Evolutionary conservation across 2,888 invertebrate species (phyloP), one percentile per base, ranked within the genome.

Genomic region (Drosophila quinaria): DNA sequence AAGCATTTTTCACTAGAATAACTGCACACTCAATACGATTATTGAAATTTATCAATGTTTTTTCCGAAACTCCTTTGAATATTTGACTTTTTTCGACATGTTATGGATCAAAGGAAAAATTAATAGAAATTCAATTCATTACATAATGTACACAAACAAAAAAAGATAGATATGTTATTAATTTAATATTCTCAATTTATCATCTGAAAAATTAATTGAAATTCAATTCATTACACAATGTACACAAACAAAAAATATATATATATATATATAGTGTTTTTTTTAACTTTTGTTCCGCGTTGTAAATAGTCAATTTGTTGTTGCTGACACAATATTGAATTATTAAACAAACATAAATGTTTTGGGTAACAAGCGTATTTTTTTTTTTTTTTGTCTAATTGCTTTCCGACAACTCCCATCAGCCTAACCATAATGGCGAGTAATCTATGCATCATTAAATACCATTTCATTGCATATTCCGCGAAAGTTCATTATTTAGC

Each of bases 361-460:
- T 54, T 17, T 22, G 19, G 46, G 42, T 47, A 17, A 42, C 25
- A 9, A 46, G 11, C 31, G 19, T 9, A 25, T 35, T 17, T 22
- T 5, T 17, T 50, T 29, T 37, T 59, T 46, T 51, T 42, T 52
- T 29, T 74, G 65, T 54, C 54, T 54, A 52, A 71, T 83, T 63
- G 49, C 44, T 65, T 66, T 72, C 65, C 66, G 52, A 61, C 63
- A 70, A 51, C 54, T 66, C 56, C 58, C 55, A 63, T 33, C 35
- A 35, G 33, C 46, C 17, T 37, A 31, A 49, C 13, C 41, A 72
- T 50, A 31, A 75, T 67, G 51, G 46, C 54, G 61, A 58, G 60
- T 73, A 66, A 82, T 61, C 67, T 62, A 83, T 80, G 89, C 87
- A 83, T 86, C 83, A 83, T 83, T 88, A 80, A 86, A 76, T 70